phyloP scores from a whole-genome alignment of 2,113 vertebrate species.

The Actenoides hombroni region DNA sequence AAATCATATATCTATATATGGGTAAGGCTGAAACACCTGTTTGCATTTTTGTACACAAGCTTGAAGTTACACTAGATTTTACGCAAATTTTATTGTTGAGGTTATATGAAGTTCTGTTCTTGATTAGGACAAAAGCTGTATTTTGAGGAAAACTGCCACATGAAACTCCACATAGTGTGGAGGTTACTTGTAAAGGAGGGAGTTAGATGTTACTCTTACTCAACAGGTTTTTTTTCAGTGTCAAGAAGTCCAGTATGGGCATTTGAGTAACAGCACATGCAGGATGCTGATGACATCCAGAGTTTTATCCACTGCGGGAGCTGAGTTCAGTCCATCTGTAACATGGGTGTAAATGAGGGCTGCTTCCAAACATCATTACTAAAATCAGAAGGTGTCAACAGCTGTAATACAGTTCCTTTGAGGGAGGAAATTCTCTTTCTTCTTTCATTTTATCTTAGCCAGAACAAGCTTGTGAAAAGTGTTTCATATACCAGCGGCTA shows the following conservation, averaged over 20 bases:
- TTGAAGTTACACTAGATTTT: not conserved
- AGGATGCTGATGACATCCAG: not conserved
- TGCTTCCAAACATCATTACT: not conserved
- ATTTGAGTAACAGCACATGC: not conserved
- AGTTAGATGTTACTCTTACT: not conserved
- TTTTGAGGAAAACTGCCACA: not conserved
- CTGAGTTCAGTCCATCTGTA: not conserved
- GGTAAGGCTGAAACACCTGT: not conserved
- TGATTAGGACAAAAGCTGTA: not conserved
- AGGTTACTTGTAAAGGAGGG: not conserved
- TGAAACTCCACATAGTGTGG: too few species aligned
- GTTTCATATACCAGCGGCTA: not conserved
- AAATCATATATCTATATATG: not conserved
- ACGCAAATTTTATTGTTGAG: not conserved
- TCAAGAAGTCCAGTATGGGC: not conserved
- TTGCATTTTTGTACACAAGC: not conserved
- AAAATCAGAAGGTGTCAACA: not conserved
- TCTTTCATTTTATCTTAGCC: not conserved
- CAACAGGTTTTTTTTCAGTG: not conserved
- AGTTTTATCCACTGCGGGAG: not conserved
- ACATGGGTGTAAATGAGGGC: fast-evolving
- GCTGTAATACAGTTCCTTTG: not conserved
- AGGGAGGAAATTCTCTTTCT: not conserved
- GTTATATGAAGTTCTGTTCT: not conserved
- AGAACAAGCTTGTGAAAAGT: not conserved